Base-by-base conservation (phyloP, 2,888 invertebrate genomes). In the Julus scanicus region DNA sequence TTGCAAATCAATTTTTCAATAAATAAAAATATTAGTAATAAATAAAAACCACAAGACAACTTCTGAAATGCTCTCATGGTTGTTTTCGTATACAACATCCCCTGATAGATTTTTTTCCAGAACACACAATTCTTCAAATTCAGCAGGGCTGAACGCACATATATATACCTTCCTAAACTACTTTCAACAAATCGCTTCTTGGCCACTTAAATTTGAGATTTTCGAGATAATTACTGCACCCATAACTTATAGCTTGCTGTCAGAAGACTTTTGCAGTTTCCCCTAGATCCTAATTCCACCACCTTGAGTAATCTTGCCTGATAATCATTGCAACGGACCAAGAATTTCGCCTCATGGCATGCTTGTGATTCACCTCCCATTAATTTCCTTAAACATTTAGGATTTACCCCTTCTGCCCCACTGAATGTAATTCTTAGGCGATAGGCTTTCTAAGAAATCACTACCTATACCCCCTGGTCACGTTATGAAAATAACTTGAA, bases 201-300 rank as follows among this genome's bases (percentile, higher is more conserved):
- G 37, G 80, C 80, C 29, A 80, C 80, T 39, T 80, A 37, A 29
- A 80, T 80, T 80, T 80, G 11, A 2, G 37, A 15, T 29, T 80
- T 80, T 80, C 37, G 13, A 15, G 80, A 80, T 80, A 80, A 80
- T 80, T 80, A 37, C 80, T 80, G 37, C 80, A 29, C 80, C 80
- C 80, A 80, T 80, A 80, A 80, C 80, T 80, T 80, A 29, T 29
- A 80, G 29, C 80, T 4, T 37, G 80, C 80, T 80, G 37, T 15
- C 80, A 80, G 15, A 17, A 53, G 53, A 29, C 29, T 80, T 37
- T 80, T 37, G 80, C 80, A 37, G 13, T 80, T 57, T 29, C 80
- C 80, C 29, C 80, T 20, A 71, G 29, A 80, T 37, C 80, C 80
- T 39, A 37, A 80, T 80, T 80, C 37, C 13, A 37, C 80, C 80